Base-by-base conservation (phyloP, 2,113 vertebrate genomes). In the Murina feae region DNA sequence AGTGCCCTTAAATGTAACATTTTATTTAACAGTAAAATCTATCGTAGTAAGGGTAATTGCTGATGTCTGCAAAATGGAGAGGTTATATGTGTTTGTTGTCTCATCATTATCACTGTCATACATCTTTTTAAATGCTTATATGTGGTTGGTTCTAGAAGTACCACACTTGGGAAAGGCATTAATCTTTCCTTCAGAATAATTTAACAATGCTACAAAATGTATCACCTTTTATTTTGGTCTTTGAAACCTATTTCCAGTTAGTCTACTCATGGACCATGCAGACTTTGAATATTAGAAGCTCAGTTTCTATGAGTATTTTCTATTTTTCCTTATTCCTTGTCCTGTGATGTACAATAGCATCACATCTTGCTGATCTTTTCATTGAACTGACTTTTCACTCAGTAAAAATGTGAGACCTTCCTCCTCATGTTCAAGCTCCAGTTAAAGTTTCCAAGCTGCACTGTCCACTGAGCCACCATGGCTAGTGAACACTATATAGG, bases 1-100 rank as follows among this genome's bases (percentile, higher is more conserved):
- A 47, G 3, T 91, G 28, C 12, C 35, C 53, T 95, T 90, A 39
- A 53, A 39, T 51, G 32, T 93, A 82, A 84, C 47, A 89, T 91
- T 95, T 91, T 55, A 60, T 53, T 87, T 78, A 71, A 65, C 1
- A 18, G 8, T 89, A 47, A 79, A 86, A 66, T 66, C 42, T 69
- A 1, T 91, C 20, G 17, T 12, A 6, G 47, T 86, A 32, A 13
- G 9, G 3, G 9, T 75, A 66, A 94, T 86, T 69, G 32, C 37
- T 63, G 49, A 2, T 85, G 55, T 53, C 58, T 75, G 28, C 20
- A 83, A 55, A 58, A 16, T 8, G 37, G 44, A 55, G 51, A 25
- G 28, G 30, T 51, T 72, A 53, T 5, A 4, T 63, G 30, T 14
- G 28, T 32, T n/a, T 93, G 20, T 84, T 14, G 4, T 49, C 35